Evolutionary conservation across 2,797 vertebrate species (phyloP).

Genomic region (Myotis findleyi): DNA sequence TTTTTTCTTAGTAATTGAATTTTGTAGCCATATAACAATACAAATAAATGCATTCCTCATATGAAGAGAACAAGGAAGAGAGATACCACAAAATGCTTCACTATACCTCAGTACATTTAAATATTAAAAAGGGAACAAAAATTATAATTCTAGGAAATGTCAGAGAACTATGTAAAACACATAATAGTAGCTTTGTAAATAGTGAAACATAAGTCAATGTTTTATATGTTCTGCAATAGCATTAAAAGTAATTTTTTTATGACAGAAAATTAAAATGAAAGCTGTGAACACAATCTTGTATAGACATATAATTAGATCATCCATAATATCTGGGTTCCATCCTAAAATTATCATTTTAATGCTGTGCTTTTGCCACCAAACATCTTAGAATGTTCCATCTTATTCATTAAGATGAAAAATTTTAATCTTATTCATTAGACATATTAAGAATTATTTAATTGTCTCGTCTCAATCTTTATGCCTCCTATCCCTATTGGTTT

Average conservation of each 20-base stretch:
- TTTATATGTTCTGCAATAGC: not conserved
- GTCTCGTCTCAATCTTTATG: not conserved
- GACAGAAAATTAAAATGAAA: not conserved
- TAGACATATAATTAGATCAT: not conserved
- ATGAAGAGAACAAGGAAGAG: not conserved
- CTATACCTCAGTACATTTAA: not conserved
- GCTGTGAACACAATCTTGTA: not conserved
- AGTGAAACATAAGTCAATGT: not conserved
- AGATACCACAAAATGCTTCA: not conserved
- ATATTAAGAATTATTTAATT: constrained; percentile 1
- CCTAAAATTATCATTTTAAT: constrained; percentile 1
- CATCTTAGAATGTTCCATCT: not conserved
- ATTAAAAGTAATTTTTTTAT: not conserved
- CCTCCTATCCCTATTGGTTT: not conserved
- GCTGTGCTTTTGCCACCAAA: not conserved
- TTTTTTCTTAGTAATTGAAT: constrained; percentile 28
- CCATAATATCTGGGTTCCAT: not conserved
- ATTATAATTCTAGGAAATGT: constrained; percentile 16
- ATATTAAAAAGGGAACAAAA: not conserved
- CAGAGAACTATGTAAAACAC: not conserved
- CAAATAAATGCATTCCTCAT: not conserved
- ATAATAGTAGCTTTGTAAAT: not conserved
- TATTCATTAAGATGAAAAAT: not conserved
- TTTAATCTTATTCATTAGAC: not conserved
- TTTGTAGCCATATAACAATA: not conserved